phyloP scores from a whole-genome alignment of 2,797 vertebrate species.

The Hemitrygon akajei region DNA sequence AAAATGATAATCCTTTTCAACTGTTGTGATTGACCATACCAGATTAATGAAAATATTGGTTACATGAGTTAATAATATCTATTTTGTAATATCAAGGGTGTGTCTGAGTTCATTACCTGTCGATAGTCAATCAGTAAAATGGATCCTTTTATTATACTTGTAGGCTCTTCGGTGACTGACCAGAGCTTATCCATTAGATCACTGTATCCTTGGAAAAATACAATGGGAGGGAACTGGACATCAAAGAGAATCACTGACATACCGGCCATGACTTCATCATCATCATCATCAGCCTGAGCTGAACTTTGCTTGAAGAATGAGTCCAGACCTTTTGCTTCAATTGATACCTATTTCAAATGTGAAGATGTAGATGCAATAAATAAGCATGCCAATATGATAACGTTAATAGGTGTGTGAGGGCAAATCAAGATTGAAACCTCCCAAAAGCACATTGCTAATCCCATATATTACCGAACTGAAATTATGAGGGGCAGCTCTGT shows the following conservation, averaged over 20 bases:
- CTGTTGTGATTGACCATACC: not conserved
- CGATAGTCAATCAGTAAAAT: slow-evolving; percentile 56
- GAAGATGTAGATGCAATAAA: not conserved
- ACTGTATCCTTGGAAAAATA: slow-evolving; percentile 58
- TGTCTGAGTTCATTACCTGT: slow-evolving; percentile 47
- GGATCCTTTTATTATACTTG: slow-evolving; percentile 53
- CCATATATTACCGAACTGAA: not conserved
- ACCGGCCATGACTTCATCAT: slow-evolving; percentile 43
- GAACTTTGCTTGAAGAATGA: slow-evolving; percentile 41
- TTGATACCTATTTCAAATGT: slow-evolving; percentile 46
- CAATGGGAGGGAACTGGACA: slow-evolving; percentile 49
- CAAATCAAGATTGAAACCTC: not conserved
- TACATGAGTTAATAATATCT: not conserved
- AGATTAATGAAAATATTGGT: not conserved
- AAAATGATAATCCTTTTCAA: not conserved
- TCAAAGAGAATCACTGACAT: slow-evolving; percentile 56
- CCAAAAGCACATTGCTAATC: too few relatives aligned
- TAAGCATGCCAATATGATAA: not conserved
- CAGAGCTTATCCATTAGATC: slow-evolving; percentile 59
- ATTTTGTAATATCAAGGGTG: not conserved
- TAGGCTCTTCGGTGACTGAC: slow-evolving; percentile 48
- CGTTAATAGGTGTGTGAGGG: too few relatives aligned
- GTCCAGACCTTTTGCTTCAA: slow-evolving; percentile 54
- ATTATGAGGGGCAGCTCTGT: not conserved
- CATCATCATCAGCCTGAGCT: slow-evolving; percentile 40